Percentiles rank a stretch among this genome's conserved stretches.
These are phyloP conservation scores for Chaetura pelagica DNA, from an alignment of 2,113 vertebrate species.

Conservation along the genomic window DNA sequence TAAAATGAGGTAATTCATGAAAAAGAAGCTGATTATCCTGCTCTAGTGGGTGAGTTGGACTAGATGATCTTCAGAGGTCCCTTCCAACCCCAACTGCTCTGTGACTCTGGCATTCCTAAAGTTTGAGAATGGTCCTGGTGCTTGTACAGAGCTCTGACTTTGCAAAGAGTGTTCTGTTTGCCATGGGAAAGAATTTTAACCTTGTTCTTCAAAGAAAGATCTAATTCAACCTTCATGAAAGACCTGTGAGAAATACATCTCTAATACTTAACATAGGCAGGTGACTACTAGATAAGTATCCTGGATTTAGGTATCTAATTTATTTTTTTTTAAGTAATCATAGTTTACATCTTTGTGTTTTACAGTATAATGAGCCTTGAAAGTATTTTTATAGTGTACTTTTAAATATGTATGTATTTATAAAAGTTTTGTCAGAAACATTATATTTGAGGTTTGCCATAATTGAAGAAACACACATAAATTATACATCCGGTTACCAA, in stretches of 20 bases:
- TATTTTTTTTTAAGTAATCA: neutral
- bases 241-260: neutral
- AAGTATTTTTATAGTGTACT: constrained; percentile 41
- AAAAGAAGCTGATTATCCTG: neutral
- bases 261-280: neutral
- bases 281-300: neutral
- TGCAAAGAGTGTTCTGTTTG: neutral
- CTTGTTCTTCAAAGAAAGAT: neutral
- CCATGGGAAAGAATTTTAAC: neutral
- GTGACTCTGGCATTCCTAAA: neutral
- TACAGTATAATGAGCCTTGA: neutral
- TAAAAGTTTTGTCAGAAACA: constrained; percentile 52
- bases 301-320: neutral
- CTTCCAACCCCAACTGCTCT: no score
- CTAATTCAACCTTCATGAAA: neutral
- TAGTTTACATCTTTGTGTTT: constrained; percentile 25
- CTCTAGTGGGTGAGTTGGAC: no score
- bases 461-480: constrained; percentile 65
- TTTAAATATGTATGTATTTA: constrained; percentile 42
- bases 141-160: neutral
- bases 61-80: no score
- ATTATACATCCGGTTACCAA: constrained; percentile 52
- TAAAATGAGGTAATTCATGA: neutral
- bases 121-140: neutral
- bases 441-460: constrained; percentile 66